A percentile compares a stretch with the other conserved stretches of the same genome.
Evolutionary conservation across 2,797 vertebrate species (phyloP).

Genomic region (Myotis myotis): DNA sequence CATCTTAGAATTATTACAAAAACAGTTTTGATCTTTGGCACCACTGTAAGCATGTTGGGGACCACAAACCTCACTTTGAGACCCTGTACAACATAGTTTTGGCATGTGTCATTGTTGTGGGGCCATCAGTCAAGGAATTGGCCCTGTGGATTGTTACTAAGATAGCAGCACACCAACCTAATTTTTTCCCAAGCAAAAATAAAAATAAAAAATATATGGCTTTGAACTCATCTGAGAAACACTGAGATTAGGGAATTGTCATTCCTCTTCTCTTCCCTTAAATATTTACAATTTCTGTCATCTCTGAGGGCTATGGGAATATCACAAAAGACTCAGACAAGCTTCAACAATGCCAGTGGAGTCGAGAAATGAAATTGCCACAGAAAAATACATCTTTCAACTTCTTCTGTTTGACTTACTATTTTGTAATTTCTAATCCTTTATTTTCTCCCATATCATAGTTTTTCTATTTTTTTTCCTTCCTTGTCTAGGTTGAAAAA

Average conservation of each 20-base stretch:
- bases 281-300: neutral
- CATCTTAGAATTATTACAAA: neutral
- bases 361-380: constrained; percentile 19
- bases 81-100: neutral
- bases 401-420: constrained; percentile 1
- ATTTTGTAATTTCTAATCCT: neutral
- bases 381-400: constrained; percentile 9
- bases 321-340: neutral
- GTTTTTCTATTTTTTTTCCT: neutral
- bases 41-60: neutral
- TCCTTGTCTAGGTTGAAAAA: constrained; percentile 19
- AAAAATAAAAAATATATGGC: too few species aligned
- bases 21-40: neutral
- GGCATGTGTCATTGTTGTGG: neutral
- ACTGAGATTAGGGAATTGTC: neutral
- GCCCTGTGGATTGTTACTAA: neutral
- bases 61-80: neutral
- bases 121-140: neutral
- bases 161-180: neutral
- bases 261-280: neutral
- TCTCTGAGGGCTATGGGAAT: neutral
- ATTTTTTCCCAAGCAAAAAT: neutral
- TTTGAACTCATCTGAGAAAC: neutral
- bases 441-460: neutral
- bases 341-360: neutral